Conservation (phyloP, 1,140 invertebrate genomes). For the Wasmannia auropunctata region DNA sequence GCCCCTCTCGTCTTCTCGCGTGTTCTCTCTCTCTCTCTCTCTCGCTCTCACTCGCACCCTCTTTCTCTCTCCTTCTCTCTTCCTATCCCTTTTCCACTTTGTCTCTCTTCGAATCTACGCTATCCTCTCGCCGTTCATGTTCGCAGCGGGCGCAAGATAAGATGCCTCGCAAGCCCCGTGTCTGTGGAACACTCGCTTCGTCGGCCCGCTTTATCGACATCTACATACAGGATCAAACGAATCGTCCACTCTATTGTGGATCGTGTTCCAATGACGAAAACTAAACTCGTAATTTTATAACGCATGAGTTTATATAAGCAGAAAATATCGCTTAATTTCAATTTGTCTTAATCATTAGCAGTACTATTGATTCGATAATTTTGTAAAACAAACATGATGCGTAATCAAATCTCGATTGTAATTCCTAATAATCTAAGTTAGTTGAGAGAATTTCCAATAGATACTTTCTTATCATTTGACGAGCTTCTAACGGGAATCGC, state of each 20-base stretch:
- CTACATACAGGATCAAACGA: background rate
- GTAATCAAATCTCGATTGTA: background rate
- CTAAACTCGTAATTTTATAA: slow-evolving; percentile 9
- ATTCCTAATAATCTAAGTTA: background rate
- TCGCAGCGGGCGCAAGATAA: slow-evolving; percentile 69
- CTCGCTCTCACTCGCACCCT: slow-evolving; percentile 1
- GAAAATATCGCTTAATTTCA: background rate
- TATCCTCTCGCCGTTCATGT: slow-evolving; percentile 50
- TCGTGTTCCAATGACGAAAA: background rate
- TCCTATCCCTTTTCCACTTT: slow-evolving; percentile 19
- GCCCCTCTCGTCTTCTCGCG: slow-evolving; percentile 29
- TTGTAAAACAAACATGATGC: background rate
- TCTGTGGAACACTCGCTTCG: slow-evolving; percentile 46
- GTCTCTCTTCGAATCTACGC: slow-evolving; percentile 29
- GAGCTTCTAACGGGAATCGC: slow-evolving; percentile 13
- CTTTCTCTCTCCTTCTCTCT: slow-evolving; percentile 32
- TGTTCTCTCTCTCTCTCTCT: background rate
- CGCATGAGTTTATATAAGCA: background rate
- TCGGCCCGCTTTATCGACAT: slow-evolving; percentile 47
- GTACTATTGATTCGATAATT: background rate
- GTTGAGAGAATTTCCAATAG: background rate
- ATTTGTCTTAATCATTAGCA: background rate
- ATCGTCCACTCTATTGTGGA: slow-evolving; percentile 16
- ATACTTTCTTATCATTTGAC: slow-evolving; percentile 15
- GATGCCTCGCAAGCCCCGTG: slow-evolving; percentile 58